Conservation (phyloP, 1,140 invertebrate genomes). For the Trachymyrmex septentrionalis region DNA sequence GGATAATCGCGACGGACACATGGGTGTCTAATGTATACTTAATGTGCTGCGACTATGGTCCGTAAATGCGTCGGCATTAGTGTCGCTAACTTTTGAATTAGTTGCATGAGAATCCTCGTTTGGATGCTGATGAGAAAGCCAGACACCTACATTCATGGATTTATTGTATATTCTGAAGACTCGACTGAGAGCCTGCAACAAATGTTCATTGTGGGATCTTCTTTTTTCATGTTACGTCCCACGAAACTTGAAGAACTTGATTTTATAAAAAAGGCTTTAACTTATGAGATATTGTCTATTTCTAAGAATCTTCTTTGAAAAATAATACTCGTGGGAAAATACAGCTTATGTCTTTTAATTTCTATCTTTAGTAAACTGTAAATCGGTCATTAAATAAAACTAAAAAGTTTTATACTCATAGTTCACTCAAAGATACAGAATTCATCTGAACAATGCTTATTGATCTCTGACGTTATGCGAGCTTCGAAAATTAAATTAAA, state of each 20-base stretch:
- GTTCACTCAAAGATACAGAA: not conserved
- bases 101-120: constrained; percentile 57
- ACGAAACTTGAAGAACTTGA: constrained; percentile 9
- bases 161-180: constrained; percentile 55
- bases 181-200: not conserved
- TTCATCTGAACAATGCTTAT: not conserved
- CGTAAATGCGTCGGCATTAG: not conserved
- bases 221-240: constrained; percentile 35
- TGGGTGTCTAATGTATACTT: constrained; percentile 49
- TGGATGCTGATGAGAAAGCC: constrained; percentile 69
- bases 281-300: constrained; percentile 23
- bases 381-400: not conserved
- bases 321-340: constrained; percentile 32
- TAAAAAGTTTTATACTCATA: not conserved
- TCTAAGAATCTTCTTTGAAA: not conserved
- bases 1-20: constrained; percentile 18
- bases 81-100: constrained; percentile 28
- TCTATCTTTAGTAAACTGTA: not conserved
- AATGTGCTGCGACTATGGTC: constrained; percentile 27
- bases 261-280: not conserved
- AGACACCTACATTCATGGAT: constrained; percentile 52
- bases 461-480: not conserved
- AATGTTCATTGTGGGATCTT: constrained; percentile 43
- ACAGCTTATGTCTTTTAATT: not conserved
- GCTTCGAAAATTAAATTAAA: not conserved